These are phyloP conservation scores for Desmophyllum pertusum DNA, from an alignment of 92 coral and sea anemone genomes.

Conservation along the genomic window DNA sequence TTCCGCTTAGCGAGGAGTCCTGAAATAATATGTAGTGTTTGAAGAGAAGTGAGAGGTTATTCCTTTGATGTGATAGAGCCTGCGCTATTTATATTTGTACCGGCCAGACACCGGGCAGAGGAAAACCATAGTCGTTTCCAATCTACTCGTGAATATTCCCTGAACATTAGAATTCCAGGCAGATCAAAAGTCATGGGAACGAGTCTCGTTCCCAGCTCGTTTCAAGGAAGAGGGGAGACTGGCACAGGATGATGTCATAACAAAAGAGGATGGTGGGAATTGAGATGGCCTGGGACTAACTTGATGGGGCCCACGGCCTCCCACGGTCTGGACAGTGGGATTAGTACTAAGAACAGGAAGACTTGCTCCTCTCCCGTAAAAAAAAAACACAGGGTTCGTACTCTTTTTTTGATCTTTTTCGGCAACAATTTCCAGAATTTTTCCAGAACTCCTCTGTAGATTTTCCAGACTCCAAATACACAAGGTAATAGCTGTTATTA, in stretches of 20 bases:
- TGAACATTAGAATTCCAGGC: not conserved
- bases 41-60: not conserved
- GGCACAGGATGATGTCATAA: not conserved
- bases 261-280: not conserved
- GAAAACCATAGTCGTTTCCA: not conserved
- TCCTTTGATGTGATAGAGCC: not conserved
- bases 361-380: no score
- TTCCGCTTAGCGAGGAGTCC: constrained; percentile 17
- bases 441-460: no score
- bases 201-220: not conserved
- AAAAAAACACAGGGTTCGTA: no score
- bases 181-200: not conserved
- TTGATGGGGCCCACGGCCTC: no score
- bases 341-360: no score
- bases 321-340: no score
- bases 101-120: not conserved
- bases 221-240: not conserved
- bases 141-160: not conserved
- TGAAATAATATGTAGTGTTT: not conserved
- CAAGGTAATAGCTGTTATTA: no score
- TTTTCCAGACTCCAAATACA: no score
- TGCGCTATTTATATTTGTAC: not conserved
- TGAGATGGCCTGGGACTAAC: not conserved
- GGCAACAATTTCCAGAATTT: no score
- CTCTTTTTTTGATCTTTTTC: no score